Evolutionary conservation across 2,113 vertebrate genomes (phyloP).

Genomic region (Balaenoptera acutorostrata): DNA sequence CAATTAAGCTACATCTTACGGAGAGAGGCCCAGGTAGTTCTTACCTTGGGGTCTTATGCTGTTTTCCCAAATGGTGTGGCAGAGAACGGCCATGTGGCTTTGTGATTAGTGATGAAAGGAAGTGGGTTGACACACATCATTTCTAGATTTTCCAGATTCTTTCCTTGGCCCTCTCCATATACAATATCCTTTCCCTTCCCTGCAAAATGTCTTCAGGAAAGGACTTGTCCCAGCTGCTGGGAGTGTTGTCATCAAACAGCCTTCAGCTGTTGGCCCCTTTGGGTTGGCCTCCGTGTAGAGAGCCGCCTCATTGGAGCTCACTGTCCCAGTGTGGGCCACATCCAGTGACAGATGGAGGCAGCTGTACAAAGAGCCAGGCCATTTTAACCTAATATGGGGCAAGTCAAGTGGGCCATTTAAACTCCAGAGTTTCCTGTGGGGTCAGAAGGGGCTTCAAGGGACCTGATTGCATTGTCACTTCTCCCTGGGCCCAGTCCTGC

Average conservation of each 20-base stretch:
- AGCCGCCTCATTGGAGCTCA: background rate
- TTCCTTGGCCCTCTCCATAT: background rate
- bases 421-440: background rate
- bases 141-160: background rate
- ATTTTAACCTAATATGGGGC: background rate
- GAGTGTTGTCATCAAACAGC: background rate
- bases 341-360: background rate
- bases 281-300: background rate
- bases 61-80: background rate
- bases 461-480: background rate
- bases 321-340: background rate
- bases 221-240: background rate
- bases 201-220: background rate
- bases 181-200: background rate
- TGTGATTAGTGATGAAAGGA: background rate
- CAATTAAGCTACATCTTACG: background rate
- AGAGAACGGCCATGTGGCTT: accelerated
- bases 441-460: background rate
- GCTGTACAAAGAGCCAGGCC: background rate
- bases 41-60: background rate
- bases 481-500: background rate
- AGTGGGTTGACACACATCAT: background rate
- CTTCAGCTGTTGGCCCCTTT: background rate
- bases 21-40: background rate
- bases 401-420: background rate